phyloP scores from a whole-genome alignment of 2,113 vertebrate genomes.

The Tenrec ecaudatus region DNA sequence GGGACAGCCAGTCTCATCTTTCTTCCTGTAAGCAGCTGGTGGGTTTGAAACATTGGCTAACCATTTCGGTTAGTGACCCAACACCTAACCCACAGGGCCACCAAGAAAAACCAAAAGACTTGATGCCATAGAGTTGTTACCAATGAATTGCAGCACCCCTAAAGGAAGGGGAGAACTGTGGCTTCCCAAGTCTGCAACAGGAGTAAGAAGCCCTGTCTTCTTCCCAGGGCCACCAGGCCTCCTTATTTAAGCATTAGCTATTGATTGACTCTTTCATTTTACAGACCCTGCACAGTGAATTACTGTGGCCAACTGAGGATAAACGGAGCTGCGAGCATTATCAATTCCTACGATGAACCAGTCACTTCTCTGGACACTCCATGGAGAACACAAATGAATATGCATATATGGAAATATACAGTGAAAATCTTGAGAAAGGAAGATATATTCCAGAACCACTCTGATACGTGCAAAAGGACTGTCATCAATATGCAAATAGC shows the following conservation, averaged over 20 bases:
- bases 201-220: no score
- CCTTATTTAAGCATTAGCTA: neutral
- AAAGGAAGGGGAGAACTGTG: no score
- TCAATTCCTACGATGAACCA: neutral
- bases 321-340: neutral
- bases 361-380: neutral
- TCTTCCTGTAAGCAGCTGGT: no score
- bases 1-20: no score
- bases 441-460: neutral
- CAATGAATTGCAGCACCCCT: no score
- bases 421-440: neutral
- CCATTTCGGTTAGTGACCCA: no score
- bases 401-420: neutral
- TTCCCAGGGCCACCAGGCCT: no score
- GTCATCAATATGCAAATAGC: neutral
- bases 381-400: neutral
- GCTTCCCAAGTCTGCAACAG: no score
- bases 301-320: neutral
- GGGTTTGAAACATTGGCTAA: no score
- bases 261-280: neutral
- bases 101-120: no score
- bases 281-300: neutral
- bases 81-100: no score
- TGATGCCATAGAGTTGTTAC: no score
- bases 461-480: neutral